Evolutionary conservation across 2,888 invertebrate genomes (phyloP), one percentile per base, ranked within the genome.

Genomic region (Campoletis raptor): DNA sequence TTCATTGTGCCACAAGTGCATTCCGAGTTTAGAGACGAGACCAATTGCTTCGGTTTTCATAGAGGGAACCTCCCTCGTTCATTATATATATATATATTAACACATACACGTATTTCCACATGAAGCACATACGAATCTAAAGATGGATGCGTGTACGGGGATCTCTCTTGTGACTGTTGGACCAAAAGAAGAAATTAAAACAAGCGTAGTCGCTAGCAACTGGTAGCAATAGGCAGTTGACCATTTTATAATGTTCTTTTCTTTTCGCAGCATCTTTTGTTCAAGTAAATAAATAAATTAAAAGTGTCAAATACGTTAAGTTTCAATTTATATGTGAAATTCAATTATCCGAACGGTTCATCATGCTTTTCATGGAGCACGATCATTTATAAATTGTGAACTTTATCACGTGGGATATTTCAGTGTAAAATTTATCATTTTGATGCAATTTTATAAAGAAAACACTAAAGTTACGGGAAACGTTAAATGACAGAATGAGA

Each of bases 1-100:
- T 93, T 93, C 93, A 94, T 94, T 92, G 94, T 92, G 92, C 94
- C 91, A 91, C 92, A 92, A 92, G 92, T 92, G 91, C 91, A 91
- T 92, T 91, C 92, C 90, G 90, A 90, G 92, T 91, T 78, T 84
- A 81, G 82, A 90, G 85, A 89, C 90, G 83, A 88, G 89, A 89
- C 86, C 91, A 91, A 92, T 92, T 91, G 90, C 89, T 90, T 67
- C 45, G 80, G 77, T 66, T 83, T 86, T 86, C 72, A 36, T 70
- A 82, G 74, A 76, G 80, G 70, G 79, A 82, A 67, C 82, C 37
- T 85, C 73, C 57, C 81, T 70, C 73, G 61, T 61, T 69, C 15
- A 30, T 61, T 57, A 30, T 61, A 15, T 61, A 10, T 83, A 76
- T 82, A 66, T 69, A 48, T n/a, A 54, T 10, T n/a, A 3, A 54